phyloP scores from a whole-genome alignment of 1,140 invertebrate genomes.

The Lethrus apterus region DNA sequence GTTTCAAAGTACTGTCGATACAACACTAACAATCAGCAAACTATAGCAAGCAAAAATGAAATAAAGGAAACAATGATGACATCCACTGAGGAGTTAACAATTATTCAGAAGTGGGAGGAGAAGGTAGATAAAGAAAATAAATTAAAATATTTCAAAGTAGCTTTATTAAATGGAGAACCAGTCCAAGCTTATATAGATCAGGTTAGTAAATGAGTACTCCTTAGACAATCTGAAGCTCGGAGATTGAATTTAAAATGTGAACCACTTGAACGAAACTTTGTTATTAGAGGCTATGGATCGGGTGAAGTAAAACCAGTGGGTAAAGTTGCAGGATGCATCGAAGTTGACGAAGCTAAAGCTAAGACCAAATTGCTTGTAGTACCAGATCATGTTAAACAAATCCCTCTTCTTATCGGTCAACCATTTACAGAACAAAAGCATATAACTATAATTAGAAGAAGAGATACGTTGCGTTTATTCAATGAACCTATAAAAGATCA shows the following conservation, averaged over 20 bases:
- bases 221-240: not conserved
- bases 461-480: not conserved
- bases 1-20: too few species aligned
- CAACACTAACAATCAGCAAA: too few species aligned
- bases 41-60: too few species aligned
- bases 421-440: slow-evolving; percentile 3
- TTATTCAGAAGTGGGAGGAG: too few species aligned
- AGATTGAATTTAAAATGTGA: not conserved
- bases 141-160: not conserved
- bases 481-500: slow-evolving; percentile 1
- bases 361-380: not conserved
- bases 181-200: slow-evolving; percentile 7
- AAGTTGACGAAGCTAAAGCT: not conserved
- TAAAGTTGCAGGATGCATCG: not conserved
- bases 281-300: too few species aligned
- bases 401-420: slow-evolving; percentile 3
- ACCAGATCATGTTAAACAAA: slow-evolving; percentile 3
- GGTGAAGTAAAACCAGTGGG: not conserved
- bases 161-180: not conserved
- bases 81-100: too few species aligned
- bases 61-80: too few species aligned
- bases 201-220: not conserved
- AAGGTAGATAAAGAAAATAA: too few species aligned
- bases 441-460: not conserved
- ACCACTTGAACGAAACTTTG: not conserved